Percentiles rank a stretch among this genome's conserved stretches.
phyloP scores from a whole-genome alignment of 2,797 vertebrate genomes.

The Hirundo rustica region DNA sequence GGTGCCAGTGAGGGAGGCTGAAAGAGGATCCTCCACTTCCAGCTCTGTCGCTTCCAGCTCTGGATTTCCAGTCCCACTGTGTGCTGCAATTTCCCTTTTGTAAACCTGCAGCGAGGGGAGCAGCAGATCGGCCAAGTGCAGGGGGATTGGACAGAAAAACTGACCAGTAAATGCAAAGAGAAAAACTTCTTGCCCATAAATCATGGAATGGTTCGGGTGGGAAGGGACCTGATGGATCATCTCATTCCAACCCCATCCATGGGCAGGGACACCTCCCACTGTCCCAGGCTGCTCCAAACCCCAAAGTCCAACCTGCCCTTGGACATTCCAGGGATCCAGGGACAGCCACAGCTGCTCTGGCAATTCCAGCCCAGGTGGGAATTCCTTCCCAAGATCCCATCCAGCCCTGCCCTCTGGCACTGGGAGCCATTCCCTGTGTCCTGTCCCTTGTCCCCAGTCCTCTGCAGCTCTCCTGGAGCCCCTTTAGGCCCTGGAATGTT shows the following conservation, averaged over 20 bases:
- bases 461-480: not conserved
- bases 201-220: not conserved
- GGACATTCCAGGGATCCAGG: not conserved
- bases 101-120: not conserved
- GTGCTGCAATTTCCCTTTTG: not conserved
- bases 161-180: not conserved
- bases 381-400: not conserved
- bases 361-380: not conserved
- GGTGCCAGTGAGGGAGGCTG: not conserved
- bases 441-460: not conserved
- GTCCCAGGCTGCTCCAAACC: fast-evolving
- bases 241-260: not conserved
- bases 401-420: not conserved
- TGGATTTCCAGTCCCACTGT: not conserved
- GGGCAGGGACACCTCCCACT: not conserved
- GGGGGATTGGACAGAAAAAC: fast-evolving
- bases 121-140: not conserved
- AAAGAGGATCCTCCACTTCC: not conserved
- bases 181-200: not conserved
- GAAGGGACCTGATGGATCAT: not conserved
- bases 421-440: not conserved
- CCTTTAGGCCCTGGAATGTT: not conserved
- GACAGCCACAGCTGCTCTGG: not conserved
- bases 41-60: not conserved
- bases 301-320: not conserved